Evolutionary conservation across 2,888 invertebrate genomes (phyloP), one percentile per base, ranked within the genome.

Genomic region (Drosophila mimica): DNA sequence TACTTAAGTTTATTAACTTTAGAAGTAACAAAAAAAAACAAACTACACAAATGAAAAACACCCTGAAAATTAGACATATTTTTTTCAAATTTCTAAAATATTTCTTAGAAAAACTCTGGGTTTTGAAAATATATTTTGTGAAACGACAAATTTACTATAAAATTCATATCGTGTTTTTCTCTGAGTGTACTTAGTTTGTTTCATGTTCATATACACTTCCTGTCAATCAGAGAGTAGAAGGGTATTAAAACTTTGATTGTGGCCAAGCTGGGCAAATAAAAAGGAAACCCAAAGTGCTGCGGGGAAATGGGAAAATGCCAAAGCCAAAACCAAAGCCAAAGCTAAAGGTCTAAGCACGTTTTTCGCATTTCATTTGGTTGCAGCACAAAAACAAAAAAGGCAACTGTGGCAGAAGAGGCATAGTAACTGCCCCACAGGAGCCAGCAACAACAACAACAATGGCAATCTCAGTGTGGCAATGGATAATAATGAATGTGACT

Each of bases 321-420:
- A 59, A 25, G 25, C 25, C 25, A 25, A 25, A 68, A 38, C 30
- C 61, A 70, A 70, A 69, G 65, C 76, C 65, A 64, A 43, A 58
- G 67, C 43, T 58, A 74, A 68, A 70, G 72, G 74, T 72, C 70
- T 73, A 58, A 63, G 76, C 87, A 87, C 87, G 88, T 85, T 87
- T 89, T 85, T 69, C 81, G 73, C 90, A 86, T 88, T 88, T 81
- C 74, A 77, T 73, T 77, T 79, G 68, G 72, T 68, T 54, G 38
- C n/a, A 28, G 20, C 20, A 25, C 33, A 51, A 40, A n/a, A 40
- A 54, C 28, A 36, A 34, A 20, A 15, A 38, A 30, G 43, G 46
- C 15, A 46, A 15, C 20, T 2, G 46, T 5, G 46, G 46, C 46
- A 33, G 33, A 33, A 40, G 51, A 28, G 58, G 60, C 51, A 40